Base-by-base conservation (phyloP, 2,113 vertebrate species). In the Parus major region DNA sequence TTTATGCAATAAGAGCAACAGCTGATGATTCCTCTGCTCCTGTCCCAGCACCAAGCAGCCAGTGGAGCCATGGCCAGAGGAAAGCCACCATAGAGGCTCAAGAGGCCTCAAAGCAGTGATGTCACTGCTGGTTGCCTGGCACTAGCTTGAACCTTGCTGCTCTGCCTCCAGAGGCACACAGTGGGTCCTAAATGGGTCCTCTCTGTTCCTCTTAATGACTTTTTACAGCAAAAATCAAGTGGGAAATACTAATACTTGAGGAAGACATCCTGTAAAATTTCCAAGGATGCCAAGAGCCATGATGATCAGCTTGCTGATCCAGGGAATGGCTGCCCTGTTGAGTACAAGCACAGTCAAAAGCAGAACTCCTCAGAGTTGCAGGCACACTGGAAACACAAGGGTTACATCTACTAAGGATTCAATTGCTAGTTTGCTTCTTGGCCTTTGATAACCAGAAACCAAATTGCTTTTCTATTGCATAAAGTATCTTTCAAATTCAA, bases 401-500 rank as follows among this genome's bases (percentile, higher is more conserved):
- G 94, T 98, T 97, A 97, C 89, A 97, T 95, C 97, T 64, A 97
- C 84, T 92, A 92, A 97, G 88, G 91, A 96, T 97, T 98, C 97
- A 96, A 85, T 90, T 88, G 95, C 94, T 94, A 93, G 95, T 88
- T 97, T 96, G 82, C 96, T 98, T 95, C 97, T 97, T 97, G 94
- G 95, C 96, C 97, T 98, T 97, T 96, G 95, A 98, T 97, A 98
- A 98, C 91, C 95, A 96, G 97, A 95, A 98, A 97, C 93, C 93
- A 97, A 98, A 98, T 98, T 98, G 97, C 93, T 98, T 98, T 98
- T 97, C 97, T 98, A 96, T 98, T 98, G 96, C 96, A 98, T 98
- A 98, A 98, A 98, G 95, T 97, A 96, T 98, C 96, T 98, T 98
- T 98, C 97, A 98, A 98, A 98, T 97, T 98, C 98, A 98, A 98